Conservation (phyloP, 2,113 vertebrate species). For the Catharus fuscescens region DNA sequence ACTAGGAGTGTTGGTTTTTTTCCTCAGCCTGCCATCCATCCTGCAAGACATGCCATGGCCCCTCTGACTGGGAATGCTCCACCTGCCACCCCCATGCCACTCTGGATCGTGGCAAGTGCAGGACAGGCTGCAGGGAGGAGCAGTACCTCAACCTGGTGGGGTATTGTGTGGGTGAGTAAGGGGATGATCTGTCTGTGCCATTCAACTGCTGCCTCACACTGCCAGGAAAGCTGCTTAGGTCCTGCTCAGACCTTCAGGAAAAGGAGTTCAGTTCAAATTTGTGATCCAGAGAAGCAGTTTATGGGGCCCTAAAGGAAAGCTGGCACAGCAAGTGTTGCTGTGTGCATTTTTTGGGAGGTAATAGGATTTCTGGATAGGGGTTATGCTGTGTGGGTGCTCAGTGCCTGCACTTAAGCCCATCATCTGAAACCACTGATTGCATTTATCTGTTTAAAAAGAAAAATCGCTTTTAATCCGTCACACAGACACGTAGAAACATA, state of each 20-base stretch:
- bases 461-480: constrained; percentile 64
- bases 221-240: neutral
- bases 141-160: constrained; percentile 83
- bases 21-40: constrained; percentile 81
- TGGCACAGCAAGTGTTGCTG: neutral
- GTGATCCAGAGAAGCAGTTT: neutral
- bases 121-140: constrained; percentile 76
- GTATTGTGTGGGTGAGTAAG: constrained; percentile 80
- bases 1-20: neutral
- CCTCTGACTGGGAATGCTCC: constrained; percentile 75
- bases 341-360: neutral
- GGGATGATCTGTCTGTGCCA: neutral
- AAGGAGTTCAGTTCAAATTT: neutral
- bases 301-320: neutral
- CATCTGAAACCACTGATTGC: constrained; percentile 42
- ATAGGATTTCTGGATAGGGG: neutral
- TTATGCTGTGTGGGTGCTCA: neutral
- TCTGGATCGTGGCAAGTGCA: constrained; percentile 72
- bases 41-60: constrained; percentile 78
- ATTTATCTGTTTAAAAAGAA: constrained; percentile 66
- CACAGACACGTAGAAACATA: constrained; percentile 42
- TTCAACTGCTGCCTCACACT: neutral
- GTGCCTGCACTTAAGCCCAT: neutral
- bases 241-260: neutral
- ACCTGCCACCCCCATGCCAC: constrained; percentile 76